A percentile compares a stretch with the other conserved stretches of the same genome.
phyloP scores from a whole-genome alignment of 2,888 invertebrate genomes.

The Cryptus armator region DNA sequence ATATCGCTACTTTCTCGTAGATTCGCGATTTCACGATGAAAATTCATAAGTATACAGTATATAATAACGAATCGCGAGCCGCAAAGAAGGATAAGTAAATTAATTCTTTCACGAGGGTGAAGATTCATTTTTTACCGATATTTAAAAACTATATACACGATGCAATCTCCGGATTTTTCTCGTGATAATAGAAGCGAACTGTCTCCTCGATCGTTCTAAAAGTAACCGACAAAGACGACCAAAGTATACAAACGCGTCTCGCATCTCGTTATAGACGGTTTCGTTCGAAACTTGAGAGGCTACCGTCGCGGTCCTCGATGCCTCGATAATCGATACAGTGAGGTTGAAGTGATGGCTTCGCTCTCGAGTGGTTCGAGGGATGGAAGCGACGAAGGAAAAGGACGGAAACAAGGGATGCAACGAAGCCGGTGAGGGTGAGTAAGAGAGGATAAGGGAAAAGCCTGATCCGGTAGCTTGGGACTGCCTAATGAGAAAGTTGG shows the following conservation, averaged over 20 bases:
- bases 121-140: background rate
- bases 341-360: constrained; percentile 34
- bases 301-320: constrained; percentile 3
- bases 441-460: constrained; percentile 15
- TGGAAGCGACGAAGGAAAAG: constrained; percentile 24
- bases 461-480: constrained; percentile 30
- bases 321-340: constrained; percentile 55
- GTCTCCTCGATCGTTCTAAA: background rate
- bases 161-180: background rate
- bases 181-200: background rate
- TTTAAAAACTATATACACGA: background rate
- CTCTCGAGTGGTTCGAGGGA: constrained; percentile 2
- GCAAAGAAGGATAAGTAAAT: background rate
- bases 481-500: constrained; percentile 72
- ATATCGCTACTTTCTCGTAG: background rate
- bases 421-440: background rate
- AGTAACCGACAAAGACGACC: constrained; percentile 38
- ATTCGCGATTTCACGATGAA: background rate
- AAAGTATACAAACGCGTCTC: constrained; percentile 30
- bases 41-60: background rate
- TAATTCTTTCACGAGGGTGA: background rate
- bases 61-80: background rate
- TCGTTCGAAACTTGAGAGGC: constrained; percentile 29
- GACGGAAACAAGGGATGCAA: background rate
- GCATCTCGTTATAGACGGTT: constrained; percentile 25